Base-by-base conservation (phyloP, 2,888 invertebrate genomes). In the Trachelus stipa region DNA sequence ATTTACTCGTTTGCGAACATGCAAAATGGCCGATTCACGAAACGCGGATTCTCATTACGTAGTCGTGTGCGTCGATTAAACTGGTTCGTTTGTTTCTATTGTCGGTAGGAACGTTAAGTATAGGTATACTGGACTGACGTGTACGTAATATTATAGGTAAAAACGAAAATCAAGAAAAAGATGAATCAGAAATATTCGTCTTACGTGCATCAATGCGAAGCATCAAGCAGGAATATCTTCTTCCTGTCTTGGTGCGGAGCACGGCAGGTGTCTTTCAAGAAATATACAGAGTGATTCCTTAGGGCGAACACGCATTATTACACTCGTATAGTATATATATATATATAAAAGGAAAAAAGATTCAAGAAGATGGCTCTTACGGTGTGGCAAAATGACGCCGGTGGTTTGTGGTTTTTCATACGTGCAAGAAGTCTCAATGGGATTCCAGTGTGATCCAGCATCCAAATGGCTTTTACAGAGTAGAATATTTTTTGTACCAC, bases 341-440 rank as follows among this genome's bases (percentile, higher is more conserved):
- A 12, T 12, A 37, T 23, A 56, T 15, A 23, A 56, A 56, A 56
- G 2, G 9, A 9, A 9, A 56, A 56, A 56, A 56, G 56, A 56
- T 56, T 56, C 0, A 56, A 56, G 56, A 56, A 56, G 56, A 56
- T 23, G 56, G 56, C 56, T 56, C 9, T 9, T 56, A 56, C 56
- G 56, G n/a, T 73, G 30, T 73, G 37, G 23, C 86, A 85, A 86
- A 86, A 87, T 87, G 82, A 85, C 84, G 82, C 81, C 78, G 81
- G 85, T 78, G 87, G 85, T 87, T 87, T 85, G 86, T 83, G 87
- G 87, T 87, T 87, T 87, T 87, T 86, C 86, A 86, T 87, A 87
- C 84, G 84, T 82, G 87, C 85, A 83, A 86, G 82, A 87, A 87
- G 83, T 84, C 86, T 86, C 85, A 86, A 84, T 83, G 82, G 68